A percentile compares a stretch with the other conserved stretches of the same genome.
These are phyloP conservation scores for Ypsolopha scabrella DNA, from an alignment of 2,888 invertebrate species.

Conservation along the genomic window DNA sequence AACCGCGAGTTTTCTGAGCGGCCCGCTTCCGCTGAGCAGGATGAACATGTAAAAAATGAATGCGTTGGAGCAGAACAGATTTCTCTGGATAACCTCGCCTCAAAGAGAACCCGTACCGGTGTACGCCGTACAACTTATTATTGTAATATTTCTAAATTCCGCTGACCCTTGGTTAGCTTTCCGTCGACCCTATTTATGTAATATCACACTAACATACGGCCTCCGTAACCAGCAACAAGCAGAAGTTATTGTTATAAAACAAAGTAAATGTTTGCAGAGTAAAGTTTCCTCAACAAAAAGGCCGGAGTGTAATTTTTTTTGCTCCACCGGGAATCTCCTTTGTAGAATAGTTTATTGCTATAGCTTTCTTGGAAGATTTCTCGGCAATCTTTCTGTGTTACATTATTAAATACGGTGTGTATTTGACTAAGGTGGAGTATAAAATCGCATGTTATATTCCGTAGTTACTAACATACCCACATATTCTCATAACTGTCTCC, in stretches of 20 bases:
- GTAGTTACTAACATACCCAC: too few relatives aligned
- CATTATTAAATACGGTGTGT: background rate
- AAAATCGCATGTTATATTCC: background rate
- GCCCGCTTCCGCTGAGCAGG: too few relatives aligned
- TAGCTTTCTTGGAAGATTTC: background rate
- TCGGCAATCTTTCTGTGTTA: background rate
- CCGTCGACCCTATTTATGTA: too few relatives aligned
- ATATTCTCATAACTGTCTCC: too few relatives aligned
- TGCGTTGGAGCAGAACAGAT: too few relatives aligned
- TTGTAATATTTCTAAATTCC: too few relatives aligned
- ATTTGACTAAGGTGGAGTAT: background rate
- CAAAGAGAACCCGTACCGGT: too few relatives aligned
- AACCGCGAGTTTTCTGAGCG: too few relatives aligned
- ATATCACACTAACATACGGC: background rate
- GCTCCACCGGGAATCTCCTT: background rate
- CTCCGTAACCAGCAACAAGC: background rate
- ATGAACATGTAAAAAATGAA: too few relatives aligned
- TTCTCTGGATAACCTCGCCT: too few relatives aligned
- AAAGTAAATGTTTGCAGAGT: background rate
- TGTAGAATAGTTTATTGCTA: background rate
- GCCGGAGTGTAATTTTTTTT: background rate
- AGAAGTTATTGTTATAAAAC: background rate
- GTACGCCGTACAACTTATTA: too few relatives aligned
- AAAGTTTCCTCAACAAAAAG: background rate
- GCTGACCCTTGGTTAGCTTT: too few relatives aligned